Conservation (phyloP, 2,113 vertebrate genomes). For the Erpornis zantholeuca region DNA sequence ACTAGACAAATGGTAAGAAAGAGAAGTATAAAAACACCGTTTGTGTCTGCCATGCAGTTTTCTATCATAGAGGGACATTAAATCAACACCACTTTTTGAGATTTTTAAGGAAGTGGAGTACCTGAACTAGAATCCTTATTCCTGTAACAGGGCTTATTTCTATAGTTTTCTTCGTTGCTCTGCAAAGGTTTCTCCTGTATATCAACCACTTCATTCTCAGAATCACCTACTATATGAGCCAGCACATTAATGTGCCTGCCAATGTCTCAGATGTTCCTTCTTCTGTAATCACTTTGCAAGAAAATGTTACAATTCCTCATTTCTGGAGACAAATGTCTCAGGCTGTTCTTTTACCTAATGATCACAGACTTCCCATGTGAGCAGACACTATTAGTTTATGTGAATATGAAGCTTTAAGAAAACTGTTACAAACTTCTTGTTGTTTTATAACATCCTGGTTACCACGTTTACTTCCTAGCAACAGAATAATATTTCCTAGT, state of each 20-base stretch:
- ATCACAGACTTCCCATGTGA: not conserved
- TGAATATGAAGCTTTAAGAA: not conserved
- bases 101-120: not conserved
- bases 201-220: not conserved
- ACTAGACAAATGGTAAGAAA: not conserved
- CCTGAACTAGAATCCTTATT: not conserved
- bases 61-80: not conserved
- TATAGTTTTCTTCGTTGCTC: not conserved
- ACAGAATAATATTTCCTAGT: constrained; percentile 12
- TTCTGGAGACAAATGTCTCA: not conserved
- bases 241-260: not conserved
- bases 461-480: constrained; percentile 7
- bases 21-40: not conserved
- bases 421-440: not conserved
- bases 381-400: not conserved
- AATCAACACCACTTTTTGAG: not conserved
- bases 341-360: not conserved
- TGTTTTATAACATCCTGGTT: not conserved
- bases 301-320: not conserved
- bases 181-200: not conserved
- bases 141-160: not conserved
- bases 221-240: not conserved
- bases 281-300: not conserved
- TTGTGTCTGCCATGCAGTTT: not conserved
- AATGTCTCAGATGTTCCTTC: not conserved